Evolutionary conservation across 2,797 vertebrate genomes (phyloP).

Genomic region (Podargus strigoides): DNA sequence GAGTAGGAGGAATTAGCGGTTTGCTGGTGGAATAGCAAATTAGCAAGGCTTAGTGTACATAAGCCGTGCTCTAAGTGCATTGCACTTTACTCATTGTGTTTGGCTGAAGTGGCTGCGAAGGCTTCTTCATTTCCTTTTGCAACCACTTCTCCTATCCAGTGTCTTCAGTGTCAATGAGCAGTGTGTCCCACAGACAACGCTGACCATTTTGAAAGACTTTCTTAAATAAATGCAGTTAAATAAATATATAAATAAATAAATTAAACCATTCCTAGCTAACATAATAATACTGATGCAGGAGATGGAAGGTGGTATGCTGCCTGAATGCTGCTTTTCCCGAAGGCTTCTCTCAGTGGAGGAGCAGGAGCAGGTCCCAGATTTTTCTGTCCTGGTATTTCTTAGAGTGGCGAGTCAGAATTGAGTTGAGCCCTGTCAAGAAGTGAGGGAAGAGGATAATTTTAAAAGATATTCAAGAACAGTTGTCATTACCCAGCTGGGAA

Average conservation of each 20-base stretch:
- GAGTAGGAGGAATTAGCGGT: not conserved
- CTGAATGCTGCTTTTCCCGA: not conserved
- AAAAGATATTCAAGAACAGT: not conserved
- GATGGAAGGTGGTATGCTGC: not conserved
- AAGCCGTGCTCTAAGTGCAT: not conserved
- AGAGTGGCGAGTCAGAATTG: slow-evolving; percentile 21
- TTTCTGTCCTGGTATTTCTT: not conserved
- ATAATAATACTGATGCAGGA: not conserved
- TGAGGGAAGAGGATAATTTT: not conserved
- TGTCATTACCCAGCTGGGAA: not conserved
- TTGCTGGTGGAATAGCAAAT: not conserved
- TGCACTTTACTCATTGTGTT: not conserved
- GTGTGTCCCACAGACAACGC: not conserved
- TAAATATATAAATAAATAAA: slow-evolving; percentile 15
- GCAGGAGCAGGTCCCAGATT: not conserved
- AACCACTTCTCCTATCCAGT: not conserved
- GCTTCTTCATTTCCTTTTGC: not conserved
- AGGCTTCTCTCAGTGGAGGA: not conserved
- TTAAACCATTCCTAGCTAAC: not conserved
- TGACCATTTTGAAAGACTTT: not conserved
- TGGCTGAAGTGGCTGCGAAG: not conserved
- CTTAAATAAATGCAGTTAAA: not conserved
- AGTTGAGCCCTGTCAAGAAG: slow-evolving; percentile 30
- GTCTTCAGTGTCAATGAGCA: not conserved
- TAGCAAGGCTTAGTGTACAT: not conserved